Evolutionary conservation across 2,113 vertebrate genomes (phyloP).

Genomic region (Xenopus laevis): DNA sequence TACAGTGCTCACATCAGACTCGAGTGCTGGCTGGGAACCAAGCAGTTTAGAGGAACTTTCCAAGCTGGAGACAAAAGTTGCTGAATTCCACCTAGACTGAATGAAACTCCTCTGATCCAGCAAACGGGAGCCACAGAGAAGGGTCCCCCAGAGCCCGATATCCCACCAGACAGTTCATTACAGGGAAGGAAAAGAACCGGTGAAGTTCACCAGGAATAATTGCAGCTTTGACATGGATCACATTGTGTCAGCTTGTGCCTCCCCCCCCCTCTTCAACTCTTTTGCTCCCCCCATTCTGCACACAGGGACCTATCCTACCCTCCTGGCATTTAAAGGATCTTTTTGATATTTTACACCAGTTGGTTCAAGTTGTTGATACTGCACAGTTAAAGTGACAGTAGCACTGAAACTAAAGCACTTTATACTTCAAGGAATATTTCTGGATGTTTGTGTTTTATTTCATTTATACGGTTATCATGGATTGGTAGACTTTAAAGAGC

Average conservation of each 20-base stretch:
- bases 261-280: constrained; percentile 14
- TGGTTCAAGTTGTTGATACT: neutral
- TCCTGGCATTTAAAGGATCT: constrained; percentile 18
- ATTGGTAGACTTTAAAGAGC: too few relatives aligned
- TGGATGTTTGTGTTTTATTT: too few relatives aligned
- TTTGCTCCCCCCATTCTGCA: neutral
- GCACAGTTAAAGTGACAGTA: neutral
- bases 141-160: constrained; percentile 5
- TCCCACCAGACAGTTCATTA: neutral
- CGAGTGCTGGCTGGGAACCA: neutral
- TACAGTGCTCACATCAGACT: neutral
- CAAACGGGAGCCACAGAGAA: neutral
- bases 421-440: neutral
- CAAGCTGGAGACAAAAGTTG: neutral
- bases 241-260: constrained; percentile 12
- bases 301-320: neutral
- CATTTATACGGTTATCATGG: too few relatives aligned
- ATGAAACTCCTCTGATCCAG: neutral
- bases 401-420: neutral
- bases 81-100: neutral
- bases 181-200: neutral
- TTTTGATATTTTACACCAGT: constrained; percentile 1
- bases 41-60: neutral
- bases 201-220: constrained; percentile 29
- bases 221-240: constrained; percentile 25